Evolutionary conservation across 2,888 invertebrate species (phyloP), one percentile per base, ranked within the genome.

Genomic region (Papilio protenor): DNA sequence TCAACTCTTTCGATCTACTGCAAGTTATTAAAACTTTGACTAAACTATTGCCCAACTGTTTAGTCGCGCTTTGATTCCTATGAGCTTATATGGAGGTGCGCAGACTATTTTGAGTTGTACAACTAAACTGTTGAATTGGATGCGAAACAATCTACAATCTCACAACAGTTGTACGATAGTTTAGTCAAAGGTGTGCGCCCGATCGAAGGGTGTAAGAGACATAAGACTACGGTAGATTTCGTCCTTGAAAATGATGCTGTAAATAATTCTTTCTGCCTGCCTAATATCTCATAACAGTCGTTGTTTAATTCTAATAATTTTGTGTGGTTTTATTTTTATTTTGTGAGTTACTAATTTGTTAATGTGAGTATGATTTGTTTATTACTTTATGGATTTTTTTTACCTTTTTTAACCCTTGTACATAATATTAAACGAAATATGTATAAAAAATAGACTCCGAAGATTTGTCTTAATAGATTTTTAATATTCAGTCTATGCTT

Each of bases 261-360:
- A 23, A 23, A 59, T 59, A 59, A 59, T 55, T 8, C 76, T 75
- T 14, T 33, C 76, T 72, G 61, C 27, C 66, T 47, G 21, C 27
- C 49, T 64, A 64, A 33, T 66, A 27, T 69, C 27, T 69, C 14
- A 49, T 33, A 18, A 55, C 55, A 57, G 16, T 69, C 10, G 47
- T 66, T 49, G 14, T 33, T 66, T 52, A 14, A 33, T 40, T 79
- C 73, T n/a, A 74, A 70, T 77, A 64, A 74, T 71, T 79, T 81
- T 80, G 79, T 82, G 79, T 81, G 77, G 74, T 69, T 82, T 77
- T 77, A 78, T 59, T 74, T 79, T 40, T 81, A 61, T 77, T 76
- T 80, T 77, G 49, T 71, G 75, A 72, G 61, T 66, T 78, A 75
- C 75, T 78, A 75, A 78, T 66, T 74, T 23, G 2, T 73, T 78